These are phyloP conservation scores for Drosophila atripex DNA, from an alignment of 2,888 invertebrate genomes.

Conservation along the genomic window DNA sequence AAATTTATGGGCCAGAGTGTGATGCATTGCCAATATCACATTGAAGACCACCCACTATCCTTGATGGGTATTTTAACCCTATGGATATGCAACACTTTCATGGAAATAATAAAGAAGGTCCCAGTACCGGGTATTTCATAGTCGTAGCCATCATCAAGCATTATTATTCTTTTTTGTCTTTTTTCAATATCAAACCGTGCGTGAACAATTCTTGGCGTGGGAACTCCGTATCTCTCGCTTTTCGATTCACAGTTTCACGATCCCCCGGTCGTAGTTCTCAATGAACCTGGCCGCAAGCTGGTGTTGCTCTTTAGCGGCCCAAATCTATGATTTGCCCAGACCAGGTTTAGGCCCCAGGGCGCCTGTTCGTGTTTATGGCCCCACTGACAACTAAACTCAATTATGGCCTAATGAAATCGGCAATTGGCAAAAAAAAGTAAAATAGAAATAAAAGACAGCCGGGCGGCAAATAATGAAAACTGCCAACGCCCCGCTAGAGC, in stretches of 20 bases:
- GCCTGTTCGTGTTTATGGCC: conserved; percentile 67
- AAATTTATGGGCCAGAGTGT: not conserved
- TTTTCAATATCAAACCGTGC: conserved; percentile 48
- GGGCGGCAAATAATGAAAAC: conserved; percentile 57
- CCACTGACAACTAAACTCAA: conserved; percentile 75
- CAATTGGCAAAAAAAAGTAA: conserved; percentile 35
- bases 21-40: conserved; percentile 1
- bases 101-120: not conserved
- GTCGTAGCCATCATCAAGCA: not conserved
- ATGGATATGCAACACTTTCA: not conserved
- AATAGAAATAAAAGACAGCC: conserved; percentile 21
- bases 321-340: conserved; percentile 29
- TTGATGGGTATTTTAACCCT: not conserved
- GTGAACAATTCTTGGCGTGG: conserved; percentile 75
- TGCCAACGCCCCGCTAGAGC: conserved; percentile 42
- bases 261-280: conserved; percentile 46
- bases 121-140: conserved; percentile 4
- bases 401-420: conserved; percentile 79
- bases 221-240: conserved; percentile 46
- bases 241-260: conserved; percentile 18
- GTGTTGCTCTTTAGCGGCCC: conserved; percentile 39
- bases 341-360: conserved; percentile 52
- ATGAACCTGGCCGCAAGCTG: conserved; percentile 57
- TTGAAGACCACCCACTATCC: conserved; percentile 1
- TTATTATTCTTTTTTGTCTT: not conserved